These are phyloP conservation scores for Arbacia lixula DNA, from an alignment of 53 echinoderm and acorn worm genomes.

Conservation along the genomic window DNA sequence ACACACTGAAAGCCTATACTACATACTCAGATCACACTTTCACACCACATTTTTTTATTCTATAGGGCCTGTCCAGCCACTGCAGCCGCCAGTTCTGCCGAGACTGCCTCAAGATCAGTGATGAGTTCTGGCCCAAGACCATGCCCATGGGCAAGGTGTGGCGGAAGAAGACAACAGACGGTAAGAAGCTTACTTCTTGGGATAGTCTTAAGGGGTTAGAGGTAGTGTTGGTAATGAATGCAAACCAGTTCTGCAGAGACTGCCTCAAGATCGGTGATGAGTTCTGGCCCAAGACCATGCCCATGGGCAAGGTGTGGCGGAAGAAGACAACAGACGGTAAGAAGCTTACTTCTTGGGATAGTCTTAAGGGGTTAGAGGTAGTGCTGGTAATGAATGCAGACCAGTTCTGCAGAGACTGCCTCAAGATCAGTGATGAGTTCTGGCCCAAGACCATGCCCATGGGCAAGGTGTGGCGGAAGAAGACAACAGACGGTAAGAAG, in stretches of 20 bases:
- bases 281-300: conserved; percentile 94
- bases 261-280: conserved; percentile 85
- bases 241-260: conserved; percentile 81
- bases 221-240: no score
- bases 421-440: conserved; percentile 84
- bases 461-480: conserved; percentile 94
- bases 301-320: conserved; percentile 92
- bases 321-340: conserved; percentile 93
- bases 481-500: conserved; percentile 86
- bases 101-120: conserved; percentile 82
- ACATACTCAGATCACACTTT: no score
- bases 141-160: conserved; percentile 97
- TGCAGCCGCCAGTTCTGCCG: conserved; percentile 79
- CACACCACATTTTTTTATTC: background rate
- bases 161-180: conserved; percentile 91
- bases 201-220: no score
- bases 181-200: conserved; percentile 60
- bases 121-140: conserved; percentile 90
- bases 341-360: no score
- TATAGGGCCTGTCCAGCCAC: conserved; percentile 82
- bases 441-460: conserved; percentile 93
- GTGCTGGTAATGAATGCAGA: no score
- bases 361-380: no score
- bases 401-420: conserved; percentile 84
- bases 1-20: no score